Evolutionary conservation across 2,797 vertebrate genomes (phyloP).

Genomic region (Australoheros facetus): DNA sequence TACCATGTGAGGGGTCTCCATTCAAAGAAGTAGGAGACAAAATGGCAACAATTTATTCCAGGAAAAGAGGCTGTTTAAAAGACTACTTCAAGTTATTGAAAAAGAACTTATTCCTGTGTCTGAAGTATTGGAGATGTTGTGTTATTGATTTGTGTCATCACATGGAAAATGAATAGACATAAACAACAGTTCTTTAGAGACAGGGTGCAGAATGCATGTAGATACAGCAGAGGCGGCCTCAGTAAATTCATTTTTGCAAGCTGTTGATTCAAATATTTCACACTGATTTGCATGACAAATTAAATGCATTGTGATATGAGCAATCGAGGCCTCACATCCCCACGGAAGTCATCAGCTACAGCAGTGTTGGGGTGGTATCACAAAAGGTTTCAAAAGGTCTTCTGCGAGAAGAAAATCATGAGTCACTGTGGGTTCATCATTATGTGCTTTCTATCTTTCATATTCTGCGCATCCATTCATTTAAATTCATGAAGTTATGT

Average conservation of each 20-base stretch:
- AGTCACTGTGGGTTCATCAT: too few relatives aligned
- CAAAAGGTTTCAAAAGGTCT: too few relatives aligned
- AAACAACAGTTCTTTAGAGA: neutral
- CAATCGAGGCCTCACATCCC: neutral
- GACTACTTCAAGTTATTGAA: neutral
- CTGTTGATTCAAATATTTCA: neutral
- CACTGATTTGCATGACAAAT: neutral
- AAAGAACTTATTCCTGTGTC: neutral
- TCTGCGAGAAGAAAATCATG: too few relatives aligned
- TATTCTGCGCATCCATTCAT: too few relatives aligned
- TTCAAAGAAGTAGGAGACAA: constrained; percentile 13
- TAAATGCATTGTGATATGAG: neutral
- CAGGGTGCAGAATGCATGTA: neutral
- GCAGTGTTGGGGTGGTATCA: neutral
- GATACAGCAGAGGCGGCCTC: neutral
- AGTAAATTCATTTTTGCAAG: neutral
- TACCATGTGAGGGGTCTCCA: constrained; percentile 15
- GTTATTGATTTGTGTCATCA: neutral
- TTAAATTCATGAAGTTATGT: too few relatives aligned
- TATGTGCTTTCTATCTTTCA: too few relatives aligned
- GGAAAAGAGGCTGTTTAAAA: neutral
- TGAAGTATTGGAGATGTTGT: neutral
- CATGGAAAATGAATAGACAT: neutral
- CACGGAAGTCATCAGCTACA: neutral
- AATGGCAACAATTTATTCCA: constrained; percentile 17